phyloP scores from a whole-genome alignment of 2,797 vertebrate genomes.

The Lagodon rhomboides region DNA sequence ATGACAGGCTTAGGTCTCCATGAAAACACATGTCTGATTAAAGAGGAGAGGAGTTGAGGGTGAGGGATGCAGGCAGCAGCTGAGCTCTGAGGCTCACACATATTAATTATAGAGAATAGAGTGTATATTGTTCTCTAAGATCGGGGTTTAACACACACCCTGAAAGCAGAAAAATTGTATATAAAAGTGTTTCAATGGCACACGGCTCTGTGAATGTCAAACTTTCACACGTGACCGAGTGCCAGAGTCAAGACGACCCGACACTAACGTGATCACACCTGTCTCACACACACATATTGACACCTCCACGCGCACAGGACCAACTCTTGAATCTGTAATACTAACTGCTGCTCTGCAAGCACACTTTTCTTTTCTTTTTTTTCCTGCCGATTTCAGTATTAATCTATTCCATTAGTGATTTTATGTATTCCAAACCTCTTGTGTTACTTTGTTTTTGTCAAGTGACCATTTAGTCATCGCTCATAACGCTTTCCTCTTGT shows the following conservation, averaged over 20 bases:
- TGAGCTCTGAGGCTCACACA: conserved; percentile 16
- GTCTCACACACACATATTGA: not conserved
- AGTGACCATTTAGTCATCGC: not conserved
- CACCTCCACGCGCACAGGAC: not conserved
- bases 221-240: conserved; percentile 2
- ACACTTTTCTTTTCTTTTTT: not conserved
- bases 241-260: conserved; percentile 49
- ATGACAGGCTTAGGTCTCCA: conserved; percentile 17
- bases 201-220: not conserved
- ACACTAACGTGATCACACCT: conserved; percentile 45
- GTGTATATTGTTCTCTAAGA: not conserved
- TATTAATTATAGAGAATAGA: not conserved
- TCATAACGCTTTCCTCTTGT: not conserved
- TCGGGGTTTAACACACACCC: not conserved
- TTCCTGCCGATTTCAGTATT: not conserved
- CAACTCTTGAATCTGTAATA: not conserved
- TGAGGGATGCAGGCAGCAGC: not conserved
- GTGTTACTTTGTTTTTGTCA: not conserved
- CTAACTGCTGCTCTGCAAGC: not conserved
- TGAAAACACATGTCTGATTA: conserved; percentile 38
- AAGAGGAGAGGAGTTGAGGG: conserved; percentile 12
- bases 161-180: not conserved
- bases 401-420: not conserved
- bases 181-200: not conserved
- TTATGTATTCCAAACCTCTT: not conserved